Conservation (phyloP, 2,888 invertebrate species). For the Lepidonotus clava region DNA sequence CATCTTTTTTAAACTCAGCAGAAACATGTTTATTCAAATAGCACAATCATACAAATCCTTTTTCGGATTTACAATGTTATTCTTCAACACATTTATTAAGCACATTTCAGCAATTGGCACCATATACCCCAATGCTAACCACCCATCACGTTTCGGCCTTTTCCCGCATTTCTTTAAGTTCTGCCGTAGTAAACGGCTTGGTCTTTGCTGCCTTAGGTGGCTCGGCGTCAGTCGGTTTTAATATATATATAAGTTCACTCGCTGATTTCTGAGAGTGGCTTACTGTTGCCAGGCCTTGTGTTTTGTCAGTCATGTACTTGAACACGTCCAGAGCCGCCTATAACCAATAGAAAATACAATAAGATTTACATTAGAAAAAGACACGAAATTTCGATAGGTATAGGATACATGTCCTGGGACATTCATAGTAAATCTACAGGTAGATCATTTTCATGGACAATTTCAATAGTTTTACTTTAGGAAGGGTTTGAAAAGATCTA, state of each 20-base stretch:
- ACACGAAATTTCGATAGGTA: neutral
- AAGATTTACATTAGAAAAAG: too few species aligned
- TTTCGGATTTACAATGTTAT: too few species aligned
- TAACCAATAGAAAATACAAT: neutral
- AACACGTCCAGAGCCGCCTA: neutral
- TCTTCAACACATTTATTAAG: too few species aligned
- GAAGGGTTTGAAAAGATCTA: neutral
- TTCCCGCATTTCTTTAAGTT: too few species aligned
- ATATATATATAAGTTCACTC: neutral
- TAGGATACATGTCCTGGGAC: neutral
- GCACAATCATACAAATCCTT: too few species aligned
- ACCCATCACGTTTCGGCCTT: too few species aligned
- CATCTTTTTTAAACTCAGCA: too few species aligned
- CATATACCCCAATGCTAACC: too few species aligned
- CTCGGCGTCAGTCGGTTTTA: neutral
- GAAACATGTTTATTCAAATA: too few species aligned
- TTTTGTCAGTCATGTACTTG: neutral
- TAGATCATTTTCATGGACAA: too few species aligned
- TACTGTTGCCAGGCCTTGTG: neutral
- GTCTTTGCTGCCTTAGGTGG: neutral
- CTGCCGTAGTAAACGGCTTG: neutral
- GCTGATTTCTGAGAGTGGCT: slow-evolving; percentile 18
- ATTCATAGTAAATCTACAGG: too few species aligned
- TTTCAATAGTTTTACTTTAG: neutral
- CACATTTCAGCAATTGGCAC: too few species aligned